phyloP scores from a whole-genome alignment of 2,888 invertebrate genomes.

The Hypomecis punctinalis region DNA sequence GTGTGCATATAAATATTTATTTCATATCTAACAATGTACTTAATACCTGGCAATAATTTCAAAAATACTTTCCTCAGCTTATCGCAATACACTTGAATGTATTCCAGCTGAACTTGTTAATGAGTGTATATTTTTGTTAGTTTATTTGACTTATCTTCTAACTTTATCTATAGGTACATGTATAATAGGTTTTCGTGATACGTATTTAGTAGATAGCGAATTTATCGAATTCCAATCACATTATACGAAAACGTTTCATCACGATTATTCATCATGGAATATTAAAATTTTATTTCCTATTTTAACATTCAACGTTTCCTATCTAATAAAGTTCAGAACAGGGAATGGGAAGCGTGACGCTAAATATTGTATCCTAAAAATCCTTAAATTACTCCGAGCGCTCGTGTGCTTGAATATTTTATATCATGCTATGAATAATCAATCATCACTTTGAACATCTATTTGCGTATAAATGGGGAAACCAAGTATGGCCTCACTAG shows the following conservation, averaged over 20 bases:
- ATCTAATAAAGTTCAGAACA: not conserved
- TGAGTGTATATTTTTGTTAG: slow-evolving; percentile 3
- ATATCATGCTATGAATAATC: slow-evolving; percentile 57
- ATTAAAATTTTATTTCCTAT: slow-evolving; percentile 2
- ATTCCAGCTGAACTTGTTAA: not conserved
- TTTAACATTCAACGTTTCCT: not conserved
- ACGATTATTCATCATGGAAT: slow-evolving; percentile 4
- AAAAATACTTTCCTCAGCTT: too few relatives aligned
- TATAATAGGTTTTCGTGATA: slow-evolving; percentile 7
- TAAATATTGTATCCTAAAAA: slow-evolving; percentile 26
- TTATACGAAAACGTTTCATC: slow-evolving; percentile 11
- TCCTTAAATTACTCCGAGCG: slow-evolving; percentile 46
- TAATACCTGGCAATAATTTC: too few relatives aligned
- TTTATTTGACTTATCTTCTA: slow-evolving; percentile 4
- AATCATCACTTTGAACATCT: slow-evolving; percentile 56
- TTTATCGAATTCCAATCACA: slow-evolving; percentile 34
- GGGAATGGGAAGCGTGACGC: not conserved
- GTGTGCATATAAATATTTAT: too few relatives aligned
- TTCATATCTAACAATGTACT: too few relatives aligned
- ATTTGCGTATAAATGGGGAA: slow-evolving; percentile 54
- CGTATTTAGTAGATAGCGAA: slow-evolving; percentile 4
- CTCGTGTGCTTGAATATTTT: slow-evolving; percentile 59
- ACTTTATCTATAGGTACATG: slow-evolving; percentile 8
- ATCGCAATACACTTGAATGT: too few relatives aligned
- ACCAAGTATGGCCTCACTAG: slow-evolving; percentile 39